Evolutionary conservation across 2,113 vertebrate species (phyloP).

Genomic region (Oxygymnocypris stewartii): DNA sequence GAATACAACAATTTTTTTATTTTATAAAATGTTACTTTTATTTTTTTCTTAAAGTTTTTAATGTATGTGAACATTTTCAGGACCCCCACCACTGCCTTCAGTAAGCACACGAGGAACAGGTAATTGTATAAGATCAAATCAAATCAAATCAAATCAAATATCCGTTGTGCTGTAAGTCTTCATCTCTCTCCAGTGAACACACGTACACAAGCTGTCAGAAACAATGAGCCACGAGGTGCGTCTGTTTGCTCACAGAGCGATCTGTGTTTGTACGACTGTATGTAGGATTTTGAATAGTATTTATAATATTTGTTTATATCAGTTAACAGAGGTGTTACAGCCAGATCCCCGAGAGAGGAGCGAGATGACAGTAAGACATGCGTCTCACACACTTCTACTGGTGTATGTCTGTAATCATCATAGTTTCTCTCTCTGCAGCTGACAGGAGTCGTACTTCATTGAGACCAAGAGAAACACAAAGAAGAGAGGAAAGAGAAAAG

Average conservation of each 20-base stretch:
- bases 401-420: neutral
- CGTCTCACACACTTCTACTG: slow-evolving; percentile 18
- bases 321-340: slow-evolving; percentile 31
- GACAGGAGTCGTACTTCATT: slow-evolving; percentile 60
- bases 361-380: slow-evolving; percentile 58
- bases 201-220: slow-evolving; percentile 64
- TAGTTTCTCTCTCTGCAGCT: slow-evolving; percentile 33
- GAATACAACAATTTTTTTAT: no score
- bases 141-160: neutral
- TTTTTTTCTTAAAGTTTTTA: neutral
- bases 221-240: slow-evolving; percentile 64
- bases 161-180: neutral
- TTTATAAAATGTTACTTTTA: no score
- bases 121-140: no score
- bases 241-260: neutral
- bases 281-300: neutral
- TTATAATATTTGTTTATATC: neutral
- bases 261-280: neutral
- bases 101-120: slow-evolving; percentile 58
- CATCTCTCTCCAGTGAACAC: neutral
- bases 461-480: slow-evolving; percentile 56
- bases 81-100: slow-evolving; percentile 55
- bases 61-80: slow-evolving; percentile 47
- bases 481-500: slow-evolving; percentile 61
- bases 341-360: slow-evolving; percentile 57